phyloP scores from a whole-genome alignment of 1,140 invertebrate genomes.

The Plectus sambesii region DNA sequence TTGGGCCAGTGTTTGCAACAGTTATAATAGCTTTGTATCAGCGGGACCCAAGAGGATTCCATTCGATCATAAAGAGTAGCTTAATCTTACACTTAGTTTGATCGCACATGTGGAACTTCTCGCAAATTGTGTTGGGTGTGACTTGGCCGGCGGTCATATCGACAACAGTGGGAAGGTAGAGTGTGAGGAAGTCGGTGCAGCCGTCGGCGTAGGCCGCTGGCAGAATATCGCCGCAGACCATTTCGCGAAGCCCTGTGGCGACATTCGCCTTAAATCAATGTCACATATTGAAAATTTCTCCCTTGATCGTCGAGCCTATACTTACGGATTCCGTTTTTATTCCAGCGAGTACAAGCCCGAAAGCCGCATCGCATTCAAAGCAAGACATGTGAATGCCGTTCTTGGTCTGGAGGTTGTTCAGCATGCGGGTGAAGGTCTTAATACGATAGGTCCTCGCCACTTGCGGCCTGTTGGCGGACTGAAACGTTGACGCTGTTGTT shows the following conservation, averaged over 20 bases:
- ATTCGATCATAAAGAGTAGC: no score
- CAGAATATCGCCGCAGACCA: constrained; percentile 15
- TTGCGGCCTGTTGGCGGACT: constrained; percentile 2
- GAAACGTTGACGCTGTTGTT: constrained; percentile 6
- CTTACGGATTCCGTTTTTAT: constrained; percentile 8
- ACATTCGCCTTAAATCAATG: constrained; percentile 14
- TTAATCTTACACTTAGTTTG: no score
- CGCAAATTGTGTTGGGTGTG: no score
- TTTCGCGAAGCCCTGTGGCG: constrained; percentile 15
- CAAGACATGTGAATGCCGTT: constrained; percentile 14
- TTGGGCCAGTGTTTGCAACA: no score
- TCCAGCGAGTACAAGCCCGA: constrained; percentile 8
- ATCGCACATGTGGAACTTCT: no score
- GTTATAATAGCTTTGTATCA: no score
- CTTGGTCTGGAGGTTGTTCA: constrained; percentile 12
- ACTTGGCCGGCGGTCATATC: constrained; percentile 22
- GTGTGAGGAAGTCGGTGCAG: constrained; percentile 18
- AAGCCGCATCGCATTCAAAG: constrained; percentile 14
- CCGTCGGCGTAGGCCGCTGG: constrained; percentile 9
- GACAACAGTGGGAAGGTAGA: constrained; percentile 20
- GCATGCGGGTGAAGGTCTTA: constrained; percentile 1
- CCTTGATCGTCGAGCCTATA: no score
- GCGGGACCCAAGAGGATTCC: no score
- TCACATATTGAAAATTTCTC: constrained; percentile 3
- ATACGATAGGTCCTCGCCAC: constrained; percentile 13